Percentiles rank a stretch among this genome's conserved stretches.
These are phyloP conservation scores for Chinchilla lanigera DNA, from an alignment of 2,113 vertebrate genomes.

Conservation along the genomic window DNA sequence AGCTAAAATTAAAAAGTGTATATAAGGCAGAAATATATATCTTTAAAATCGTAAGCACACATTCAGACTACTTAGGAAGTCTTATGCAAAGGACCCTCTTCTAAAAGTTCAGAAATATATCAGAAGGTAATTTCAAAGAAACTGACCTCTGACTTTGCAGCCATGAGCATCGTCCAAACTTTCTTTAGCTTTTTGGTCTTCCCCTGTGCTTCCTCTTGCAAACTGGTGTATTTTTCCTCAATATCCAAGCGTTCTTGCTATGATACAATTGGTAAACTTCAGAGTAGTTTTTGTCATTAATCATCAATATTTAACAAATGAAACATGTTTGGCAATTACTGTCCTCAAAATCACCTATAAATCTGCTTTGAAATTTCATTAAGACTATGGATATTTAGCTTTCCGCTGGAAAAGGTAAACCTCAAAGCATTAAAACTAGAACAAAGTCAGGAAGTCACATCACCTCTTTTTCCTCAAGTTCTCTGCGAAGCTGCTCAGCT, in stretches of 20 bases:
- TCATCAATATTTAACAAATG: constrained; percentile 34
- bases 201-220: constrained; percentile 98
- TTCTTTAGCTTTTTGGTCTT: constrained; percentile 99
- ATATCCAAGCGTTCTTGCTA: constrained; percentile 99
- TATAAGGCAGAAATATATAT: neutral
- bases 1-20: constrained; percentile 21
- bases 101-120: constrained; percentile 8
- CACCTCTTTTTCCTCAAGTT: constrained; percentile 98
- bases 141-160: constrained; percentile 97
- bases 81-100: neutral
- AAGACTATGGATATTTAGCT: neutral
- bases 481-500: constrained; percentile 96
- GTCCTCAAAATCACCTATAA: constrained; percentile 13
- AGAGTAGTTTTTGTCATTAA: constrained; percentile 54
- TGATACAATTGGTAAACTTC: constrained; percentile 64
- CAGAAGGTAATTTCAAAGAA: neutral
- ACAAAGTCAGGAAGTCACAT: neutral
- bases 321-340: neutral
- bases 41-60: constrained; percentile 36
- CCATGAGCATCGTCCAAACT: constrained; percentile 99
- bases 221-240: constrained; percentile 98
- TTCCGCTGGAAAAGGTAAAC: constrained; percentile 12
- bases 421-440: neutral
- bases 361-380: constrained; percentile 24
- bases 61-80: neutral